phyloP scores from a whole-genome alignment of 2,113 vertebrate species.

The Apaloderma vittatum region DNA sequence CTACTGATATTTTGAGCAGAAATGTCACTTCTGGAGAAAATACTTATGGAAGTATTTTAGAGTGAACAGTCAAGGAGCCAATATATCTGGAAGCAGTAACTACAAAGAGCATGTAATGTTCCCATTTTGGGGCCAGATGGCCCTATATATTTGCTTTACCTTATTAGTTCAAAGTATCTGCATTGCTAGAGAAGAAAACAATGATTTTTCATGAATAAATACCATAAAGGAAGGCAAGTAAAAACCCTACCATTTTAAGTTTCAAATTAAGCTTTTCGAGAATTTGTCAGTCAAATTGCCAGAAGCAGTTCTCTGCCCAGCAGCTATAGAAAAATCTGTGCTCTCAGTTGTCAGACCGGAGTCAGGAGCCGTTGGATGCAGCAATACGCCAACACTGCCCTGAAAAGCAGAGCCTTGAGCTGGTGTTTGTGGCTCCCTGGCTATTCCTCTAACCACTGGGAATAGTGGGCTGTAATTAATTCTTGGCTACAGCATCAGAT shows the following conservation, averaged over 20 bases:
- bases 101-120: background rate
- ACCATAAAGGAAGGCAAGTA: background rate
- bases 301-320: background rate
- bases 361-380: background rate
- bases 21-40: background rate
- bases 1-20: background rate
- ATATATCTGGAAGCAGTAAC: background rate
- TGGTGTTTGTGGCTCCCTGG: background rate
- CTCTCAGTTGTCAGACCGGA: background rate
- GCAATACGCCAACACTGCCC: background rate
- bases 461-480: background rate
- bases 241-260: background rate
- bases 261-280: background rate
- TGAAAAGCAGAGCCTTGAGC: background rate
- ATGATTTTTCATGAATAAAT: background rate
- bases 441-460: background rate
- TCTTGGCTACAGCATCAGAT: background rate
- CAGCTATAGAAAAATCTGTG: background rate
- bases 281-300: background rate
- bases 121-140: background rate
- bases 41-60: background rate
- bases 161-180: background rate
- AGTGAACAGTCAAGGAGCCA: background rate
- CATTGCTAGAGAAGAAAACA: background rate
- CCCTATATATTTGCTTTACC: background rate